Base-by-base conservation (phyloP, 2,797 vertebrate genomes). In the Pterois miles region DNA sequence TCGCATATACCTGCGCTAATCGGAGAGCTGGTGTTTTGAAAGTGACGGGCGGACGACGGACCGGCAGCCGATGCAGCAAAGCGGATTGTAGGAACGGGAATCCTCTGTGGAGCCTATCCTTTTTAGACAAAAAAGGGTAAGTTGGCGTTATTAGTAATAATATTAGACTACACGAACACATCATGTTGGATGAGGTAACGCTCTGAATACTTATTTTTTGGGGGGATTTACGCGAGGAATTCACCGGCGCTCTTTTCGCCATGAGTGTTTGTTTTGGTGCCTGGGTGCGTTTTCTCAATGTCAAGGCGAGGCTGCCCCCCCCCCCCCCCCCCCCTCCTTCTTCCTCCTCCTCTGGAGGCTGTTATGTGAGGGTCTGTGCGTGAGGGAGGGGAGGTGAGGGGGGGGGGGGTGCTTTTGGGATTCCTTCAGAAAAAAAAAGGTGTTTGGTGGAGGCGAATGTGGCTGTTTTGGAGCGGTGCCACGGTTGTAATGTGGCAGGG, bases 231-330 rank as follows among this genome's bases (percentile, higher is more conserved):
- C 22, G 13, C 22, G 23, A 25, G 6, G 25, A 33, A 22, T 10
- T 31, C 9, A 6, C 7, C 18, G 11, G 20, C 36, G 40, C 54
- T 40, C 23, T 6, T 29, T 5, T 25, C 8, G 36, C 14, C n/a
- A 16, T 27, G 23, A 23, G 60, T 72, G 71, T 86, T 90, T 86
- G 79, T 91, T 90, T 88, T 79, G 84, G 81, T 86, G 74, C 58
- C 5, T 16, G 71, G 33, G 59, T n/a, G 78, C 68, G 58, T 86
- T 85, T 85, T 78, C 74, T 88, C 89, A 87, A 86, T 85, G 89
- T 92, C 82, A 90, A 86, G 72, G 85, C 80, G 82, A 92, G 76
- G 82, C 87, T 76, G 79, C 38, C 57, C 62, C 40, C 70, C 67
- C 65, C 22, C 52, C 11, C 38, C 57, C 62, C 40, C 70, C 67